Conservation (phyloP, 2,113 vertebrate species). For the Lamprologus sp. region DNA sequence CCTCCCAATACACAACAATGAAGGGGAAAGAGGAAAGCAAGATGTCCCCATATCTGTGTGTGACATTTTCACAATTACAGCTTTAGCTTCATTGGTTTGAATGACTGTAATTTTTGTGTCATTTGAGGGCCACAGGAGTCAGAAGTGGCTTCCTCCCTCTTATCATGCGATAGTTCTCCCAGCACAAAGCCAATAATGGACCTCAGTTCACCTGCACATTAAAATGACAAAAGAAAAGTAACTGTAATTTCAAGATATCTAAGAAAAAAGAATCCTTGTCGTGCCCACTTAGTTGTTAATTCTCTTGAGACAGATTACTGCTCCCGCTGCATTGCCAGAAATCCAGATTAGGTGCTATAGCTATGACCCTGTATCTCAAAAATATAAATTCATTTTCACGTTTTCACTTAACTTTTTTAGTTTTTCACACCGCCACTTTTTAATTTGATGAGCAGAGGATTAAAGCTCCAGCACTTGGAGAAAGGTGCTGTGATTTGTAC, state of each 20-base stretch:
- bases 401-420: not conserved
- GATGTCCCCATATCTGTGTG: not conserved
- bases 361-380: not conserved
- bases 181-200: slow-evolving; percentile 9
- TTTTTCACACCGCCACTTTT: not conserved
- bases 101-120: slow-evolving; percentile 46
- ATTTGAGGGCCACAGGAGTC: slow-evolving; percentile 7
- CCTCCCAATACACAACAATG: not conserved
- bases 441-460: not conserved
- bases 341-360: not conserved
- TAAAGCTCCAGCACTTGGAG: not conserved
- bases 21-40: not conserved
- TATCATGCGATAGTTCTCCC: not conserved
- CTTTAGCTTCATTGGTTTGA: not conserved
- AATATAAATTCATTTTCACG: not conserved
- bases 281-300: not conserved
- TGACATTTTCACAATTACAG: slow-evolving; percentile 38
- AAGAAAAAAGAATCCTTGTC: not conserved
- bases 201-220: slow-evolving; percentile 1
- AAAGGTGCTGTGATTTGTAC: not conserved
- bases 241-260: not conserved
- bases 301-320: not conserved
- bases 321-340: not conserved
- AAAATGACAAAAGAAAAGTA: slow-evolving; percentile 3
- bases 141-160: slow-evolving; percentile 5